Evolutionary conservation across 2,113 vertebrate genomes (phyloP), one percentile per base, ranked within the genome.

Genomic region (Scopus umbretta): DNA sequence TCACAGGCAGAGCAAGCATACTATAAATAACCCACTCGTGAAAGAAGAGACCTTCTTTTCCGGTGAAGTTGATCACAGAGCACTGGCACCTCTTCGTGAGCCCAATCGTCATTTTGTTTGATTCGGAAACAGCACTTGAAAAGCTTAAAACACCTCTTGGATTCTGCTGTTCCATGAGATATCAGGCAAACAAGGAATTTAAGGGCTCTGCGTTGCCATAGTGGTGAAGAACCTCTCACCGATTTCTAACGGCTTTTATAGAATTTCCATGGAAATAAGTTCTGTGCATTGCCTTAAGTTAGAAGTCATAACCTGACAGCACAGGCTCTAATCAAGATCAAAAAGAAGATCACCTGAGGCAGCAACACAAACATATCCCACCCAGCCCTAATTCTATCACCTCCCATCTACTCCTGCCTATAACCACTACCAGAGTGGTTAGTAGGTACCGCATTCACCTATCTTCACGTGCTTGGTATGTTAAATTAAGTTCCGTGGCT

Each of bases 241-340:
- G 56, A 68, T 61, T 84, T 72, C 43, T 70, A 58, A 42, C 38
- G 73, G 59, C 17, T 50, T 66, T 80, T 15, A 53, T 7, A 66
- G 56, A 80, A 76, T 65, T 86, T 67, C 80, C 42, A 76, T 34
- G 11, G 58, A 76, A 93, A 13, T 63, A 85, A 62, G 13, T 61
- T 70, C 58, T 76, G 19, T 50, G 38, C 40, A 14, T 68, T 76
- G 58, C 71, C 79, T 88, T 45, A 79, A 87, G 49, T 82, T 68
- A 85, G 27, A 63, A 82, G 25, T 34, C 20, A 36, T n/a, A 87
- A 91, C 23, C 19, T 86, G 65, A 88, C 7, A 8, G 71, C 45
- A 91, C 66, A 95, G 81, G 63, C 20, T 88, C 27, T 90, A 65
- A 86, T 47, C 50, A 70, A 92, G 71, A 74, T 92, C 38, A 76